phyloP scores from a whole-genome alignment of 1,140 invertebrate species.

The Leptonema lineaticorne region DNA sequence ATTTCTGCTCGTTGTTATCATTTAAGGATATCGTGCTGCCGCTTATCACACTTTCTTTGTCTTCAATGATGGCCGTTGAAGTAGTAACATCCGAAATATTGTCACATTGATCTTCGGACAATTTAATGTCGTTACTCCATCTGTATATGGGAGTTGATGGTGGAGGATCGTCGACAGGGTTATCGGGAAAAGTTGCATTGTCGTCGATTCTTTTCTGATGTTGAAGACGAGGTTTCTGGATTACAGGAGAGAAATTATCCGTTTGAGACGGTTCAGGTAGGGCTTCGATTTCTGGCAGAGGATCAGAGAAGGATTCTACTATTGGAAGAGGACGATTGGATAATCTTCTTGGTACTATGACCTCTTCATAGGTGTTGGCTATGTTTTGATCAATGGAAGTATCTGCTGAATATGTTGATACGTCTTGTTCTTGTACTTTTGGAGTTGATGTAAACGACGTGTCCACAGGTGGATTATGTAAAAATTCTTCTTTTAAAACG shows the following conservation, averaged over 20 bases:
- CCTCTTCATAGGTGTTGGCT: neutral
- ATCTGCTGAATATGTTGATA: neutral
- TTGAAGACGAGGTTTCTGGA: neutral
- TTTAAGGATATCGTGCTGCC: slow-evolving; percentile 31
- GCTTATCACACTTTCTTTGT: slow-evolving; percentile 2
- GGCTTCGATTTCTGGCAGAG: neutral
- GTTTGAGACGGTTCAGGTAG: neutral
- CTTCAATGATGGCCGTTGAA: slow-evolving; percentile 1
- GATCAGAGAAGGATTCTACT: neutral
- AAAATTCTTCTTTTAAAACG: slow-evolving; percentile 70
- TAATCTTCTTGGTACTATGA: neutral
- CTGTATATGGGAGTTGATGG: neutral
- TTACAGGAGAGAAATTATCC: neutral
- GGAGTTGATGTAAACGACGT: neutral
- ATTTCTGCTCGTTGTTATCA: slow-evolving; percentile 58
- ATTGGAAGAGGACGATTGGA: neutral
- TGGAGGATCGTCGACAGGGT: too few species aligned
- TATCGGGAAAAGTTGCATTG: too few species aligned
- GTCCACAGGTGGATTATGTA: neutral
- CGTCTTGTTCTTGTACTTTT: neutral
- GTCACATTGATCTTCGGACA: slow-evolving; percentile 14
- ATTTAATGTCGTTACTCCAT: neutral
- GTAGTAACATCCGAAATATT: slow-evolving; percentile 29
- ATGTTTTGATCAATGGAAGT: neutral
- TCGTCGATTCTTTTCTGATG: neutral